These are phyloP conservation scores for Rhabditoides inermis DNA, from an alignment of 2,888 invertebrate genomes.

Conservation along the genomic window DNA sequence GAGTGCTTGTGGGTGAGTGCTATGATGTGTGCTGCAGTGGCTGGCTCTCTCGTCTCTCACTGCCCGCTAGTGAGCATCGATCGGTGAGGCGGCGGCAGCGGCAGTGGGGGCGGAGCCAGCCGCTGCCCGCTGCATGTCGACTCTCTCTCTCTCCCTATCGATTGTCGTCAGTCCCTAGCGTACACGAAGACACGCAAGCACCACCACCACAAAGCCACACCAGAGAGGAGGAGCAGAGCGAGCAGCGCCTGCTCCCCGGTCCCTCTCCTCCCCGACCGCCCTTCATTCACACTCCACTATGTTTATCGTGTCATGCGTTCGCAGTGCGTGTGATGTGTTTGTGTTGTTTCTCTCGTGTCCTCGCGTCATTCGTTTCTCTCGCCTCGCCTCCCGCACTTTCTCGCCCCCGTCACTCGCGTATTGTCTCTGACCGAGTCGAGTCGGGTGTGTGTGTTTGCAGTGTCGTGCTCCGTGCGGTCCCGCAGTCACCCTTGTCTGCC, in stretches of 20 bases:
- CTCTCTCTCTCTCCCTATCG: background rate
- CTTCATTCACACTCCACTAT: background rate
- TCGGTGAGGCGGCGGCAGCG: no score
- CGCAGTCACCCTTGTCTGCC: background rate
- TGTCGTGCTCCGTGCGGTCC: background rate
- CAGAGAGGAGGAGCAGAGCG: background rate
- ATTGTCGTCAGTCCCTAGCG: background rate
- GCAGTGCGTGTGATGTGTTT: background rate
- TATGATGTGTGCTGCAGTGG: background rate
- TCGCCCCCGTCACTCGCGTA: background rate
- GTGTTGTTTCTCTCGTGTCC: no score
- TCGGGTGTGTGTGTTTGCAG: no score
- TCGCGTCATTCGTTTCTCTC: no score
- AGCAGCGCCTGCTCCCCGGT: background rate
- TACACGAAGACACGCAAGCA: no score
- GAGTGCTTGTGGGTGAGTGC: constrained; percentile 1
- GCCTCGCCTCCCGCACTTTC: background rate
- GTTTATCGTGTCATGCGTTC: constrained; percentile 1
- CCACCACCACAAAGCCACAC: background rate
- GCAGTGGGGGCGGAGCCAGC: background rate
- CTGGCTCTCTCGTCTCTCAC: background rate
- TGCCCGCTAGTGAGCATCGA: no score
- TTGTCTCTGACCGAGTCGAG: no score
- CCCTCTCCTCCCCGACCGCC: background rate
- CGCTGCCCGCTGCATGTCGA: background rate